Evolutionary conservation across 1,140 invertebrate genomes (phyloP), one percentile per base, ranked within the genome.

Genomic region (Anthonomus grandis): DNA sequence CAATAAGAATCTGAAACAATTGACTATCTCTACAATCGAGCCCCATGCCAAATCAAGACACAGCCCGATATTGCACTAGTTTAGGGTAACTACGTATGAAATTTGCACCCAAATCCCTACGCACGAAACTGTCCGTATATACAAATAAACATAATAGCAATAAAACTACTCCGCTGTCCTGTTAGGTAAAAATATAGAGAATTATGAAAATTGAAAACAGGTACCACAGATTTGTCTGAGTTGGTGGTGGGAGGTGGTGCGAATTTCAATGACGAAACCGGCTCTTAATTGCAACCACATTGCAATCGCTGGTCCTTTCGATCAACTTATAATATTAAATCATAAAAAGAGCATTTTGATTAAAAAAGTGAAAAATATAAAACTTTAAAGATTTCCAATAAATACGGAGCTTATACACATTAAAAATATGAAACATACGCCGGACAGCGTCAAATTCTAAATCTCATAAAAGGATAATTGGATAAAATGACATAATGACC

Each of bases 341-440:
- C 66, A 66, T 57, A 50, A 64, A 63, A 67, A 65, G 68, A 65
- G 62, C 64, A 46, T 66, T 63, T 59, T 45, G 39, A 59, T 69
- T 51, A 60, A 69, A 71, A 72, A 68, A 70, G 68, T 70, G 70
- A 68, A 72, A 72, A 70, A 72, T 70, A 68, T 70, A 68, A 64
- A 68, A 70, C 64, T 68, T 69, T 64, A 67, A 71, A 68, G 62
- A 62, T 66, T 66, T 67, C 64, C 65, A 69, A 70, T 70, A 68
- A 68, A 70, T 70, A 70, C 65, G 59, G 58, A 66, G 67, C 60
- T 64, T 69, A 64, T 59, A 67, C 55, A 68, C 68, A 66, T 61
- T 68, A 67, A 69, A 69, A 70, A 70, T 67, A 67, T 66, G 63
- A 70, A 70, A 66, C 62, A 58, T 57, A 68, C 48, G 63, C 64